Evolutionary conservation across 2,113 vertebrate species (phyloP).

Genomic region (Danionella cerebrum): DNA sequence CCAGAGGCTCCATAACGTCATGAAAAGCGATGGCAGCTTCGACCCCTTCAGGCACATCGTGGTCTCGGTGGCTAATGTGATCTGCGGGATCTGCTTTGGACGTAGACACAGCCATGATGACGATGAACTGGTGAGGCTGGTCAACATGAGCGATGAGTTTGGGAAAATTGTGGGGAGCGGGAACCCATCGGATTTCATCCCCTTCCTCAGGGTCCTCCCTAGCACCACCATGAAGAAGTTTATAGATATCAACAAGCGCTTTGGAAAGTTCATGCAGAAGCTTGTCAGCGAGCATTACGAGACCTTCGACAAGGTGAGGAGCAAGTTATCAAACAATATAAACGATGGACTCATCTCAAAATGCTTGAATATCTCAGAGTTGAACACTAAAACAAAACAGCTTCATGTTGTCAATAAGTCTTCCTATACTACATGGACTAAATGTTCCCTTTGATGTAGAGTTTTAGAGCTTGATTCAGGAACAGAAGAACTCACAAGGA

Average conservation of each 20-base stretch:
- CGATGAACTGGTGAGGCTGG: constrained; percentile 67
- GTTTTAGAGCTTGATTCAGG: no score
- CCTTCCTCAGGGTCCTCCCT: constrained; percentile 71
- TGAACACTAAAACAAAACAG: no score
- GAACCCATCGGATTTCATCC: constrained; percentile 81
- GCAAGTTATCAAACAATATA: no score
- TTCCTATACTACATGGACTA: no score
- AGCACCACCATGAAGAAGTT: constrained; percentile 65
- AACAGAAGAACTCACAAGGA: no score
- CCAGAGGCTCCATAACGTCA: constrained; percentile 54
- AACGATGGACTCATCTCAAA: no score
- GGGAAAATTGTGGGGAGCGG: constrained; percentile 52
- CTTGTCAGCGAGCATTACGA: constrained; percentile 70
- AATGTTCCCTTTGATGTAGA: no score
- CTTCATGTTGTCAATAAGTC: no score
- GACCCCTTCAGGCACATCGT: constrained; percentile 74
- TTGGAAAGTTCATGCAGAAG: constrained; percentile 62
- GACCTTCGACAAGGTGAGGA: constrained; percentile 70
- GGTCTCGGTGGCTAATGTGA: constrained; percentile 79
- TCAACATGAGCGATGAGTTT: constrained; percentile 70
- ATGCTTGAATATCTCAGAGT: no score
- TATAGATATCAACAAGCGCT: constrained; percentile 58
- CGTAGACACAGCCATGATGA: constrained; percentile 68
- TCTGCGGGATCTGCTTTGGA: constrained; percentile 83
- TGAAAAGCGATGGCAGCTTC: constrained; percentile 61